Evolutionary conservation across 2,113 vertebrate genomes (phyloP), one percentile per base, ranked within the genome.

Genomic region (Melanerpes aurifrons): DNA sequence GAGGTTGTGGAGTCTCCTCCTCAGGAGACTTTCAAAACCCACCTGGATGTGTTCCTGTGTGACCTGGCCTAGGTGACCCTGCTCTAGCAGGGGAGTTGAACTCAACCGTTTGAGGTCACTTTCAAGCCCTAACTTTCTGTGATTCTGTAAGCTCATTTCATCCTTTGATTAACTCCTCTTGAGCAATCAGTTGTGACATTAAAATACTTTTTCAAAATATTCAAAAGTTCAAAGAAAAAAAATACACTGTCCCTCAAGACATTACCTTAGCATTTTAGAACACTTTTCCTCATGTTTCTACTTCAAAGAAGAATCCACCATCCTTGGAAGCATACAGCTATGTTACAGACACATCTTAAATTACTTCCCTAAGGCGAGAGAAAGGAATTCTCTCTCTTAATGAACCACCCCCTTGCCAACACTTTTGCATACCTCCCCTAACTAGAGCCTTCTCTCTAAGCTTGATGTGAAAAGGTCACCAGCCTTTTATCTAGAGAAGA

Each of bases 391-490:
- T 64, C 58, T 64, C 58, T 37, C 72, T 57, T 92, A 79, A 93
- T 6, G 69, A 96, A 45, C 37, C 64, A 37, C 31, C 15, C 37
- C 89, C 89, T 87, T 94, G 81, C 59, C 89, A 77, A 82, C 59
- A 35, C 75, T 93, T 93, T 89, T 89, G 89, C 85, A 92, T 85
- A 83, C 74, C 75, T 89, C 29, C 92, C 53, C 80, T 63, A 80
- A 56, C 43, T 64, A 93, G 82, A 81, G 37, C 71, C 59, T 89
- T 77, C 82, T 93, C n/a, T 84, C 43, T 57, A 48, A 57, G 82
- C 85, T 92, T 25, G 68, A 92, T 85, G 89, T 68, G 84, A 92
- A 92, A 93, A 95, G 89, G 91, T 96, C 95, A 70, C 37, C 19
- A 79, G 84, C 75, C 72, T 82, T 89, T 95, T 91, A 94, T 93